Base-by-base conservation (phyloP, 2,888 invertebrate genomes). In the Eudemis profundana region DNA sequence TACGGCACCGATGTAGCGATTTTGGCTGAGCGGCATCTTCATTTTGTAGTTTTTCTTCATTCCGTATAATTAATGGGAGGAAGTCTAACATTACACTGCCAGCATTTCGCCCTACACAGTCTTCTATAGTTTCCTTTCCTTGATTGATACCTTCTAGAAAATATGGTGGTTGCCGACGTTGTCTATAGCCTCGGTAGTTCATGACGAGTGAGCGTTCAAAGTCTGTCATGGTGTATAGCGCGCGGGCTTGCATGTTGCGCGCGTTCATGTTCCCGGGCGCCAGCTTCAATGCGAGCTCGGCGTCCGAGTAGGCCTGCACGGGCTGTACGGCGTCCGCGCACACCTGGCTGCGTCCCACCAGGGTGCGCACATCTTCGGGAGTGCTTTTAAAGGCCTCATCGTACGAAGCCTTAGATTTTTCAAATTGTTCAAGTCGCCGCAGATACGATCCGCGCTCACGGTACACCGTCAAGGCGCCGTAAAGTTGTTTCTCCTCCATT, bases 121-220 rank as follows among this genome's bases (percentile, higher is more conserved):
- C 91, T 75, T 91, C 88, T 68, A 92, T 89, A 4, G 92, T 92
- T 75, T 92, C 90, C 1, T 85, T 61, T 2, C 91, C 91, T 74
- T 91, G 90, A 71, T 86, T 89, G 15, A 90, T 90, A n/a, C 92
- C 91, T 72, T 90, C 91, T 47, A 74, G 82, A 69, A 92, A 92
- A 70, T 92, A 92, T 0, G 89, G 88, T 1, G 92, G 92, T 67
- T 90, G 87, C 3, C 79, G 78, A 8, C 92, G 84, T 27, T 69
- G 65, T 19, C 86, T 77, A 0, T 81, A 72, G 1, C 92, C 92
- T 3, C 91, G 84, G 63, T 77, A 87, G 71, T 90, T 91, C 83
- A 89, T 88, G n/a, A 91, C 87, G 2, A 91, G 85, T 1, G 90
- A 89, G 38, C 85, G 81, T 65, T 92, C 92, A 66, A 91, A 92